These are phyloP conservation scores for Athetis lepigone DNA, from an alignment of 2,888 invertebrate species.

Conservation along the genomic window DNA sequence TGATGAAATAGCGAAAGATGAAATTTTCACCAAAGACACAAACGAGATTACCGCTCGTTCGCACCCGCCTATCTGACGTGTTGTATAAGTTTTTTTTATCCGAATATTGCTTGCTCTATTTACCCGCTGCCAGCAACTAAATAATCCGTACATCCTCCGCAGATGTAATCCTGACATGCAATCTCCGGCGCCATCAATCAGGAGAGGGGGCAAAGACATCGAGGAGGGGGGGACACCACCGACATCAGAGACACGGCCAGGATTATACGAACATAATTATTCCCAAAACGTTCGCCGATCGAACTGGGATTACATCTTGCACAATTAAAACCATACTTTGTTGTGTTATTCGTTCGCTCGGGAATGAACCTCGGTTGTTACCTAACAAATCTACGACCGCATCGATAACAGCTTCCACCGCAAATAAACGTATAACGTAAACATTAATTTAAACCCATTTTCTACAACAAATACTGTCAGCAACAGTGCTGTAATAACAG, in stretches of 20 bases:
- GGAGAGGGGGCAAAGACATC: constrained; percentile 61
- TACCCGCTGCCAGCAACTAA: constrained; percentile 81
- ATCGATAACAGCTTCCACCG: constrained; percentile 35
- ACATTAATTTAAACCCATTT: constrained; percentile 56
- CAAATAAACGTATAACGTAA: constrained; percentile 55
- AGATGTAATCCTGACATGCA: constrained; percentile 89
- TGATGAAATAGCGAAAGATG: constrained; percentile 50
- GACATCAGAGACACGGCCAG: constrained; percentile 66
- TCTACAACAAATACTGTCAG: constrained; percentile 42
- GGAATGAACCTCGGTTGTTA: constrained; percentile 58
- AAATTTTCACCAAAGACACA: constrained; percentile 64
- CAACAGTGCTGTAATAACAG: constrained; percentile 8
- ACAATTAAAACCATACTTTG: constrained; percentile 64
- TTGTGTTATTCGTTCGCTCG: constrained; percentile 52
- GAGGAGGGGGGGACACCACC: constrained; percentile 40
- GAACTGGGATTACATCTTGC: constrained; percentile 61
- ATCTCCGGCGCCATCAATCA: constrained; percentile 89
- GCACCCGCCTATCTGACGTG: constrained; percentile 62
- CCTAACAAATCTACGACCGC: constrained; percentile 47
- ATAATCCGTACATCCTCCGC: constrained; percentile 87
- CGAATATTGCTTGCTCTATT: constrained; percentile 79
- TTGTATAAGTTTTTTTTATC: constrained; percentile 71
- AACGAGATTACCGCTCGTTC: constrained; percentile 65
- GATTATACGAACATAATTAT: constrained; percentile 72
- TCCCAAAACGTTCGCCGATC: constrained; percentile 70